Conservation (phyloP, 2,113 vertebrate species). For the Chaetops frenatus region DNA sequence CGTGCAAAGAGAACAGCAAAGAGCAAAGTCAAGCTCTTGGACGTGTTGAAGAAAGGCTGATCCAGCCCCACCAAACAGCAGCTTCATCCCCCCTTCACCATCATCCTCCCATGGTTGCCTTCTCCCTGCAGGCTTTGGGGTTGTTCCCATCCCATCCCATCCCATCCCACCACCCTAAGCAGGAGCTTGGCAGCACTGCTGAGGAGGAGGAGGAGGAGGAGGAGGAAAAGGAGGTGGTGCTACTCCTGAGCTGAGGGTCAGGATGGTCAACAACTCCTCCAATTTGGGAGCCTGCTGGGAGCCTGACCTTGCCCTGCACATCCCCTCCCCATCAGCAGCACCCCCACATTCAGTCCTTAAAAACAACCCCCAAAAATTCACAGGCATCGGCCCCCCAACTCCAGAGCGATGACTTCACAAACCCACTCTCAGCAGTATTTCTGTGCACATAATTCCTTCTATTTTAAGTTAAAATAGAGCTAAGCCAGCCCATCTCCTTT, state of each 20-base stretch:
- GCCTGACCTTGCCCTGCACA: background rate
- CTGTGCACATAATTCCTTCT: background rate
- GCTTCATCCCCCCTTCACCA: background rate
- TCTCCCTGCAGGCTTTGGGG: background rate
- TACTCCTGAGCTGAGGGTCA: background rate
- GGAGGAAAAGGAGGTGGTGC: background rate
- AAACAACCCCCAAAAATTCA: background rate
- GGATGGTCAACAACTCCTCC: background rate
- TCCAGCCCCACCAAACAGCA: accelerated
- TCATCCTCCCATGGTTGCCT: background rate
- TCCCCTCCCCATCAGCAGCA: background rate
- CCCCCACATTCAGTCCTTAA: background rate
- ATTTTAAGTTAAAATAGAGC: background rate
- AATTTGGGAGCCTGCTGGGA: background rate
- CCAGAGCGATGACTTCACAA: background rate
- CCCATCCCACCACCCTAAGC: background rate
- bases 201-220: background rate
- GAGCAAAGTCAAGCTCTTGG: background rate
- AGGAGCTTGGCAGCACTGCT: background rate
- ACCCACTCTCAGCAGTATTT: background rate
- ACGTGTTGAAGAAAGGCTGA: background rate
- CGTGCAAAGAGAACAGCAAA: background rate
- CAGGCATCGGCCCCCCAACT: background rate
- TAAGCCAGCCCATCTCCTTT: background rate
- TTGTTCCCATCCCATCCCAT: background rate